phyloP scores from a whole-genome alignment of 2,888 invertebrate species.

The Bugula neritina region DNA sequence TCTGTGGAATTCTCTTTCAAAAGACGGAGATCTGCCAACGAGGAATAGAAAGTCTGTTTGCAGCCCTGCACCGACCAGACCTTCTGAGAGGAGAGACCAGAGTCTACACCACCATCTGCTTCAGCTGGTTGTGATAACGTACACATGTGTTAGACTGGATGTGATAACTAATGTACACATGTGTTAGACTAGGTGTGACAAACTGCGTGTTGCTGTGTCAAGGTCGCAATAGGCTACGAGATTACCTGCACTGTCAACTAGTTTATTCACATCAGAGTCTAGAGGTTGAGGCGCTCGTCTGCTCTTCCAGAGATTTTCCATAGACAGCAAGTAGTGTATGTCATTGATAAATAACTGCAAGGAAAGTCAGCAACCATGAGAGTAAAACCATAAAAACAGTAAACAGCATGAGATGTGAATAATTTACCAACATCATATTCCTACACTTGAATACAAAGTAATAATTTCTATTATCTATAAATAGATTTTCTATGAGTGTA shows the following conservation, averaged over 20 bases:
- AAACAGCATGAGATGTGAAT: too few relatives aligned
- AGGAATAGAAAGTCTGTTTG: slow-evolving; percentile 56
- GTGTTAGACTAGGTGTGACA: too few relatives aligned
- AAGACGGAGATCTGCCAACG: background rate
- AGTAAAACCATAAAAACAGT: too few relatives aligned
- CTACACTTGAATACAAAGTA: too few relatives aligned
- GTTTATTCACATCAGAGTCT: slow-evolving; percentile 57
- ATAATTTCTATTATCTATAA: too few relatives aligned
- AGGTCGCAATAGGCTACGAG: too few relatives aligned
- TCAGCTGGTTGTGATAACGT: too few relatives aligned
- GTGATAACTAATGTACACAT: too few relatives aligned
- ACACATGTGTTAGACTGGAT: too few relatives aligned
- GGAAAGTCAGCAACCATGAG: background rate
- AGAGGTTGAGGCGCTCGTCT: slow-evolving; percentile 70
- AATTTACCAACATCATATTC: too few relatives aligned
- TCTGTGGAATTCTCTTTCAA: background rate
- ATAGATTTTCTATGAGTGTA: too few relatives aligned
- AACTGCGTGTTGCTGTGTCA: too few relatives aligned
- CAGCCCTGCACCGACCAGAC: slow-evolving; percentile 76
- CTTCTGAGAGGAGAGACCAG: slow-evolving; percentile 66
- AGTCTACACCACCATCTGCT: background rate
- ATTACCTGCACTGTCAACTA: background rate
- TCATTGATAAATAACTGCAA: slow-evolving; percentile 78
- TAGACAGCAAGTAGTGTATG: slow-evolving; percentile 83
- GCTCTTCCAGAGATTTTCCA: slow-evolving; percentile 92